Percentiles rank a stretch among this genome's conserved stretches.
Conservation (phyloP, 2,113 vertebrate genomes). For the Nyctereutes procyonoides region DNA sequence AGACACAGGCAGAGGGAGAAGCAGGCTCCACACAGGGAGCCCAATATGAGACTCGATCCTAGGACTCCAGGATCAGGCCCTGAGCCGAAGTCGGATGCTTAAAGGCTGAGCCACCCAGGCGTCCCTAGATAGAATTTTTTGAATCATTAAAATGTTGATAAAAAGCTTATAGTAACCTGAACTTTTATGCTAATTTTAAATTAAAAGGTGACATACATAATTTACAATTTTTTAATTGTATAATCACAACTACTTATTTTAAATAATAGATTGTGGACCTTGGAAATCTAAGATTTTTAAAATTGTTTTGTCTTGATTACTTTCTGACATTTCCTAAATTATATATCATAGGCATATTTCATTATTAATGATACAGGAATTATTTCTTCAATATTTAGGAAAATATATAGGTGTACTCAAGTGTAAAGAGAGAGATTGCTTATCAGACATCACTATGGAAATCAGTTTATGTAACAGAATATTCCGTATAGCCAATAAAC, state of each 20-base stretch:
- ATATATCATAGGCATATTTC: conserved; percentile 20
- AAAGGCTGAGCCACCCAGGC: too few relatives aligned
- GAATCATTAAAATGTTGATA: conserved; percentile 35
- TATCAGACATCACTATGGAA: conserved; percentile 49
- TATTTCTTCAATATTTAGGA: conserved; percentile 41
- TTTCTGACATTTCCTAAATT: conserved; percentile 40
- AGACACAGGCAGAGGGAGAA: too few relatives aligned
- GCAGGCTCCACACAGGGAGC: too few relatives aligned
- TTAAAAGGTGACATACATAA: conserved; percentile 21
- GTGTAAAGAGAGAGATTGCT: conserved; percentile 25
- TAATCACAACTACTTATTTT: conserved; percentile 21
- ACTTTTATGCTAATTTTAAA: conserved; percentile 28
- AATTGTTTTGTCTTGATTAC: not conserved
- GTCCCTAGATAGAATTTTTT: conserved; percentile 18
- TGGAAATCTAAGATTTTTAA: not conserved
- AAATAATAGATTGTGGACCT: conserved; percentile 16
- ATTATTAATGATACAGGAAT: conserved; percentile 34
- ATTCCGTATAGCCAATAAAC: not conserved
- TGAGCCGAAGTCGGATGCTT: too few relatives aligned
- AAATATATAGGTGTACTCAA: not conserved
- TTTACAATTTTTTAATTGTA: conserved; percentile 15
- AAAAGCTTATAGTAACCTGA: conserved; percentile 18
- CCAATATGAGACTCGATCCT: too few relatives aligned
- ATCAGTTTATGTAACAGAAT: conserved; percentile 4
- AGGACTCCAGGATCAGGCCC: too few relatives aligned